These are phyloP conservation scores for Poecilia wingei DNA, from an alignment of 2,797 vertebrate genomes.

Conservation along the genomic window DNA sequence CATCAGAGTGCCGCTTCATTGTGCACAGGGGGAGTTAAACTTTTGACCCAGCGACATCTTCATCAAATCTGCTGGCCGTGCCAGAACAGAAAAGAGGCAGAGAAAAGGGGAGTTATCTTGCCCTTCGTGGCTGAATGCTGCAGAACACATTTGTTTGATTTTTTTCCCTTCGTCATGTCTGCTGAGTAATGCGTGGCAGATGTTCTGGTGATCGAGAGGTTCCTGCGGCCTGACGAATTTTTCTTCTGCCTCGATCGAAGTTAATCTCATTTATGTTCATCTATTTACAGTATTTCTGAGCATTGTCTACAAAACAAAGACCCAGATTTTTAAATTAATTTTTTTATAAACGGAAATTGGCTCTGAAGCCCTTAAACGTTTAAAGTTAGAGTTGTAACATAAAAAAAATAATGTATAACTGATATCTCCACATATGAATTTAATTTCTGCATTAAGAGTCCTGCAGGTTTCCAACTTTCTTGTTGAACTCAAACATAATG, in stretches of 20 bases:
- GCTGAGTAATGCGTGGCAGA: conserved; percentile 69
- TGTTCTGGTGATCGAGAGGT: conserved; percentile 64
- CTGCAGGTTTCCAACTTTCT: conserved; percentile 27
- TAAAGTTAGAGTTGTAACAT: background rate
- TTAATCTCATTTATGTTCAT: conserved; percentile 32
- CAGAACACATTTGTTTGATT: conserved; percentile 69
- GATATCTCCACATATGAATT: conserved; percentile 15
- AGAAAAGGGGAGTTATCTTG: conserved; percentile 49
- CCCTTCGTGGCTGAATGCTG: conserved; percentile 53
- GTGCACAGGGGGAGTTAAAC: conserved; percentile 56
- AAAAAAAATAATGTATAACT: conserved; percentile 7
- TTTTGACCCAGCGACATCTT: conserved; percentile 59
- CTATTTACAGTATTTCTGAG: conserved; percentile 15
- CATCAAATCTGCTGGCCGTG: conserved; percentile 54
- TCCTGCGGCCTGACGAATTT: conserved; percentile 22
- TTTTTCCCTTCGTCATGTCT: conserved; percentile 64
- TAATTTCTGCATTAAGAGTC: conserved; percentile 7
- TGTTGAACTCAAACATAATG: conserved; percentile 26
- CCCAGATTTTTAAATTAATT: background rate
- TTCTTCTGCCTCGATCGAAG: conserved; percentile 6
- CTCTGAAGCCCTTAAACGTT: background rate
- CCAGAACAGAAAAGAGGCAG: conserved; percentile 51
- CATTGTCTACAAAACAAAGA: background rate
- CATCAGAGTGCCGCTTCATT: conserved; percentile 43
- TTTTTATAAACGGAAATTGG: background rate